Evolutionary conservation across 2,888 invertebrate species (phyloP), one percentile per base, ranked within the genome.

Genomic region (Leptura quadrifasciata): DNA sequence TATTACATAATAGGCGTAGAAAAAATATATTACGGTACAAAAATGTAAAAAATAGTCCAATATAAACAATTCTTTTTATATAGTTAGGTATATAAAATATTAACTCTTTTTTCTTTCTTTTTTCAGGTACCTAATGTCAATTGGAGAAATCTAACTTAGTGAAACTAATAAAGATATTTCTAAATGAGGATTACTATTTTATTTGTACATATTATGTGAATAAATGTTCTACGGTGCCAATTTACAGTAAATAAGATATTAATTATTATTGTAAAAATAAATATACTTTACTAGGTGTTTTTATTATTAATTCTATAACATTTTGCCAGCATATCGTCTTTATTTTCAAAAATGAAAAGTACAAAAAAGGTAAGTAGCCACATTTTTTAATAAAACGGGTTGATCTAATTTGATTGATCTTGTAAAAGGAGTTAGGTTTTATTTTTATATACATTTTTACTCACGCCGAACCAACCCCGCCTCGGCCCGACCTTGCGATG

Each of bases 171-270:
- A 35, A 71, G 71, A 75, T 70, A 76, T 76, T 76, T 74, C 67
- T 71, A 69, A 39, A 76, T 21, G 61, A 73, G 68, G 31, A 69
- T 55, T 67, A 71, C 72, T 67, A 71, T 61, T 74, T 77, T 71
- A 75, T 79, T 76, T 74, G 64, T 72, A 75, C 73, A 72, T 74
- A 75, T 71, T 76, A 78, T 78, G 74, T 78, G 74, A 75, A 74
- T 79, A 75, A 75, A 80, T 80, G 79, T 80, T 75, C 57, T 68
- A 75, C 70, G 72, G 80, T 80, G 80, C 80, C 80, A 80, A 78
- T 80, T 80, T 78, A 76, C 76, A 78, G 80, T 80, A 78, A 78
- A 75, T 67, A 60, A 65, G 65, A 73, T 64, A 73, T 73, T 73
- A 81, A 70, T 21, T 57, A 58, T 69, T 35, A 35, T 68, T 68